Percentiles rank a stretch among this genome's conserved stretches.
Evolutionary conservation across 2,888 invertebrate species (phyloP).

Genomic region (Orthonevra nobilis): DNA sequence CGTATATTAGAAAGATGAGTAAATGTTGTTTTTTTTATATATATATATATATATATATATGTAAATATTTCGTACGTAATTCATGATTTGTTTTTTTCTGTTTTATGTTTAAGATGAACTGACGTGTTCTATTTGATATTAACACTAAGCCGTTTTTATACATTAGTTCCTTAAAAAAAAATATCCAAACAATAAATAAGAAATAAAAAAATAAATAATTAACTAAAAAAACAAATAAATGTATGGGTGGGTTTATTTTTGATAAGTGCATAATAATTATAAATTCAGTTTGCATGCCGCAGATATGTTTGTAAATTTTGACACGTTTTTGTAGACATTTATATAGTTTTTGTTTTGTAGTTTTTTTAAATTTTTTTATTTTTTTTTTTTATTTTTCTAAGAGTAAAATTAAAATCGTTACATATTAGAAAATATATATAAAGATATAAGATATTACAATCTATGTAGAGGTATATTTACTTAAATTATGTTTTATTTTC

Average conservation of each 20-base stretch:
- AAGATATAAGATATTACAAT: constrained; percentile 13
- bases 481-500: constrained; percentile 18
- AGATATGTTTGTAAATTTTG: constrained; percentile 53
- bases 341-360: too few relatives aligned
- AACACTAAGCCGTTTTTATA: too few relatives aligned
- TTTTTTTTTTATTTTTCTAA: not conserved
- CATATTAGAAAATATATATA: constrained; percentile 27
- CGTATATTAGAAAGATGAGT: constrained; percentile 35
- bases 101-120: constrained; percentile 39
- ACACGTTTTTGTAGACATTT: not conserved
- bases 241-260: constrained; percentile 22
- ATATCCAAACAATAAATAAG: too few relatives aligned
- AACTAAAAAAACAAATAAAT: not conserved
- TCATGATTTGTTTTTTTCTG: not conserved
- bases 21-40: too few relatives aligned
- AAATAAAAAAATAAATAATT: too few relatives aligned
- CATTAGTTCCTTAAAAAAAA: too few relatives aligned
- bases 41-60: constrained; percentile 34
- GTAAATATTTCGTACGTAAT: constrained; percentile 3
- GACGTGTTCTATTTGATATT: constrained; percentile 21
- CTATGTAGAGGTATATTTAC: constrained; percentile 11
- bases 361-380: too few relatives aligned
- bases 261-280: constrained; percentile 23
- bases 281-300: constrained; percentile 56
- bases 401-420: too few relatives aligned